phyloP scores from a whole-genome alignment of 2,113 vertebrate genomes.

The Mystacornis crossleyi region DNA sequence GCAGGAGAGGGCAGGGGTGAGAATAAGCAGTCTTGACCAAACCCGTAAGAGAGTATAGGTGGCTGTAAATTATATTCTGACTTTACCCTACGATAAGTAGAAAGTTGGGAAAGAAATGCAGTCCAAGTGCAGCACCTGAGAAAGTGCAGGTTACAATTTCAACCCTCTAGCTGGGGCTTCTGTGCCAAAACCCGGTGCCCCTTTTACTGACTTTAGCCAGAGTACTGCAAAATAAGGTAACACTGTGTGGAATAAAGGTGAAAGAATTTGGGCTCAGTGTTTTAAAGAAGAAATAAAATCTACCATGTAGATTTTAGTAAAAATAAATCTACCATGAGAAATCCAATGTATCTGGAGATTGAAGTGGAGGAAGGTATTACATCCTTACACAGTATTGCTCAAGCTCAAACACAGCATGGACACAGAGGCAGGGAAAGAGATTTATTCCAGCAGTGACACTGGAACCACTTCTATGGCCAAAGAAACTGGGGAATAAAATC shows the following conservation, averaged over 20 bases:
- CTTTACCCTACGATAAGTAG: not conserved
- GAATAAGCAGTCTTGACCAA: not conserved
- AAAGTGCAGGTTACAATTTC: not conserved
- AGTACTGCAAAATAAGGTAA: not conserved
- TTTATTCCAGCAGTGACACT: constrained; percentile 32
- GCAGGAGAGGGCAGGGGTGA: not conserved
- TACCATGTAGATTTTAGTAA: too few relatives aligned
- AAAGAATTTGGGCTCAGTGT: not conserved
- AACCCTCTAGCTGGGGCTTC: not conserved
- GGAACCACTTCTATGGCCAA: constrained; percentile 4
- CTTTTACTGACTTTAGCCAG: not conserved
- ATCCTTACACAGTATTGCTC: not conserved
- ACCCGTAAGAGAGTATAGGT: not conserved
- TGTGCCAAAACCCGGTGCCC: not conserved
- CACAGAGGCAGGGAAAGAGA: not conserved
- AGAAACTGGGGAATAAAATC: constrained; percentile 10
- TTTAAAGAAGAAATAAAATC: constrained; percentile 11
- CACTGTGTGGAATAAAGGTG: not conserved
- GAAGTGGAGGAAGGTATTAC: not conserved
- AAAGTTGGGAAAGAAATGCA: not conserved
- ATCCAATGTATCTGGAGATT: not conserved
- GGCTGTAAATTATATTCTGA: not conserved
- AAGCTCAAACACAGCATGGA: not conserved
- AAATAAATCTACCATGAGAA: not conserved
- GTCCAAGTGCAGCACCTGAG: not conserved